Base-by-base conservation (phyloP, 1,140 invertebrate species). In the Micrasema minimum region DNA sequence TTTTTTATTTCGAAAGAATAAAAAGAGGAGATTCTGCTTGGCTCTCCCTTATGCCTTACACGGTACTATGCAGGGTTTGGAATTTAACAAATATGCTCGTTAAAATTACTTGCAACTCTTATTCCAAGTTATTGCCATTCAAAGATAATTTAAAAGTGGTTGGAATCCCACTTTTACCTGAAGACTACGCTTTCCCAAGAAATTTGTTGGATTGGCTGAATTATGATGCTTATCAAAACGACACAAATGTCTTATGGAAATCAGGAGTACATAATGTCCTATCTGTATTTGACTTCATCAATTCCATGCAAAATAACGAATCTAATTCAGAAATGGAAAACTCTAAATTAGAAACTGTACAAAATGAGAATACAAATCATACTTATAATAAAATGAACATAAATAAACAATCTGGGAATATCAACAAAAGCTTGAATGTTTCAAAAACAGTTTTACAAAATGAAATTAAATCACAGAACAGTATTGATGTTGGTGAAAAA, bases 1-100 rank as follows among this genome's bases (percentile, higher is more conserved):
- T 84, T 57, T 86, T 85, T 76, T 83, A 88, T 66, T 82, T 84
- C 59, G 76, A 83, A 22, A 84, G 87, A 78, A 78, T 89, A 9
- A 80, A 76, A 41, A 74, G 83, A 57, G 87, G 87, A 0, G 87
- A 89, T 69, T 84, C 83, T 43, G 86, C 87, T 79, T 83, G 80
- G 77, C 81, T 87, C 76, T 84, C 85, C 46, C 46, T 86, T 12
- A 82, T 88, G 77, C 85, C 86, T 55, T 87, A 84, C 81, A 80
- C 85, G 10, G 78, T 86, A 43, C 72, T 88, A 11, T 83, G 86
- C 61, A 82, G 87, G 76, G 82, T 89, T 72, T 88, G 87, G 88
- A 87, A 85, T 9, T 77, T 87, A 57, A 81, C 83, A 6, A 78
- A 80, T 66, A 76, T 86, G 26, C 72, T 87, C 38, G 71, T 87